These are phyloP conservation scores for Phytoseiulus persimilis DNA, from an alignment of 2,888 invertebrate genomes.

Conservation along the genomic window DNA sequence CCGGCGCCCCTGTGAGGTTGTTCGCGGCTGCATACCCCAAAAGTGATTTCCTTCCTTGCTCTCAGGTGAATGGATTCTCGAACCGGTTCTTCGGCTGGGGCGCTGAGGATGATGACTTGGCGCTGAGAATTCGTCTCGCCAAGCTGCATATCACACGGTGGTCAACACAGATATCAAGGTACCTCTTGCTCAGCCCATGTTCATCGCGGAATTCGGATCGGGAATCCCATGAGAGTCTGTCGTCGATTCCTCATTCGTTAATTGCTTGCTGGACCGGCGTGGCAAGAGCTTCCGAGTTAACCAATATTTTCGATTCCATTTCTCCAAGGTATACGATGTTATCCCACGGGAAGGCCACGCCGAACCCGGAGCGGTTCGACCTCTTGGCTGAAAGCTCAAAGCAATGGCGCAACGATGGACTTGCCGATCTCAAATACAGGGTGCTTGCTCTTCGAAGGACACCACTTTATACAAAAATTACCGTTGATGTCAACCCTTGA, in stretches of 20 bases:
- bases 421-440: conserved; percentile 32
- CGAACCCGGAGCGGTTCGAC: conserved; percentile 54
- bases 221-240: no score
- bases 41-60: no score
- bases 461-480: conserved; percentile 41
- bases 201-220: background rate
- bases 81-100: conserved; percentile 78
- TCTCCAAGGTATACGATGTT: conserved; percentile 62
- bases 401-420: conserved; percentile 40
- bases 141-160: conserved; percentile 12
- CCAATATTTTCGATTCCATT: conserved; percentile 49
- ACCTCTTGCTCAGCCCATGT: background rate
- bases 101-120: conserved; percentile 79
- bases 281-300: no score
- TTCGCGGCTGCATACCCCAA: no score
- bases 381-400: background rate
- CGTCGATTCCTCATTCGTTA: no score
- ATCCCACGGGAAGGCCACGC: conserved; percentile 57
- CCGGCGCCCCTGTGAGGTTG: no score
- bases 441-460: conserved; percentile 33
- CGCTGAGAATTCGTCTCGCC: conserved; percentile 41
- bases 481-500: background rate
- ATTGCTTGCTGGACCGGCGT: no score
- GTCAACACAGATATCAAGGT: conserved; percentile 22
- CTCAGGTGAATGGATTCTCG: conserved; percentile 58